Base-by-base conservation (phyloP, 2,888 invertebrate genomes). In the Drosophila macrothrix region DNA sequence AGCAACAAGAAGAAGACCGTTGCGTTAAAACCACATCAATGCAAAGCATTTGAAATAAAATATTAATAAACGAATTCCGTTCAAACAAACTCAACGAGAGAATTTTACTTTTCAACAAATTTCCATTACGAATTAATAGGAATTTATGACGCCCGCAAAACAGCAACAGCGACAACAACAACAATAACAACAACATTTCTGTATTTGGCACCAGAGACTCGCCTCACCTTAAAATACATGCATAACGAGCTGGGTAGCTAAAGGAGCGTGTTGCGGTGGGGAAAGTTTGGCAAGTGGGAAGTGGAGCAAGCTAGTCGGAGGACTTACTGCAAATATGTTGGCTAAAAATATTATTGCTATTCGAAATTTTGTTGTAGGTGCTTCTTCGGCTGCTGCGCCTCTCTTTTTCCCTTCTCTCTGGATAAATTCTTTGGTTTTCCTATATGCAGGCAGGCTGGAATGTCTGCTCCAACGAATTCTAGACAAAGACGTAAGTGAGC, bases 101-200 rank as follows among this genome's bases (percentile, higher is more conserved):
- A 67, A 67, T 70, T 75, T 66, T 52, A 67, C 73, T 63, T 73
- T 78, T 76, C 76, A 74, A 74, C 73, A 86, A 86, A 88, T 88
- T 86, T 83, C 79, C 86, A 88, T 87, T 88, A 86, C 71, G 83
- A 88, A 90, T 87, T 90, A 87, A 89, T 87, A 82, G 74, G 87
- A 87, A 90, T 87, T 90, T 90, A 88, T 89, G 84, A 77, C 73
- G 73, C 76, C 71, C 78, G 43, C 43, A 43, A 43, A 43, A 22
- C 43, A 22, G 22, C 5, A 43, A 5, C 22, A 41, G 1, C n/a
- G 22, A 0, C 41, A 39, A 0, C 3, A 39, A n/a, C 37, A 37
- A 16, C 2, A 41, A 4, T 10, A 39, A 0, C 10, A n/a, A 0
- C 41, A 37, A 4, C 7, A n/a, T n/a, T n/a, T n/a, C n/a, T n/a